These are phyloP conservation scores for Palythoa heliodiscus DNA, from an alignment of 92 coral and sea anemone species.

Conservation along the genomic window DNA sequence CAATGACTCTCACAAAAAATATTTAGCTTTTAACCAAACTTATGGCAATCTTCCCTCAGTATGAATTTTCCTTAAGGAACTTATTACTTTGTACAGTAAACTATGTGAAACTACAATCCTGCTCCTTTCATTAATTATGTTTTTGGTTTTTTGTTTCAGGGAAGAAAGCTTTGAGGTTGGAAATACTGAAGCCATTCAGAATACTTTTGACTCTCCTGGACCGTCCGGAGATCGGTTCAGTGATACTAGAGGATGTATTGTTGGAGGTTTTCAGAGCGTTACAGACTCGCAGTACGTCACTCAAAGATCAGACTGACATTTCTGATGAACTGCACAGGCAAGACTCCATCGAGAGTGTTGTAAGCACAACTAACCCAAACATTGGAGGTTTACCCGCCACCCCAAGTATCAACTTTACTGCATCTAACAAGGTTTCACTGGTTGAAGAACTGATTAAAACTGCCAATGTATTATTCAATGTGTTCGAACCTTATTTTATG, in stretches of 20 bases:
- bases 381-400: constrained; percentile 23
- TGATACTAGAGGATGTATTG: constrained; percentile 88
- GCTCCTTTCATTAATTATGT: too few species aligned
- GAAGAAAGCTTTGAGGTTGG: constrained; percentile 60
- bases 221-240: constrained; percentile 89
- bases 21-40: too few species aligned
- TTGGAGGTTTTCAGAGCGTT: constrained; percentile 86
- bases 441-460: constrained; percentile 89
- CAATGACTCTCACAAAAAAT: too few species aligned
- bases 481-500: constrained; percentile 98
- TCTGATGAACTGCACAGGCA: constrained; percentile 63
- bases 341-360: constrained; percentile 64
- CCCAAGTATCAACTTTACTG: constrained; percentile 9
- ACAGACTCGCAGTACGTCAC: constrained; percentile 63
- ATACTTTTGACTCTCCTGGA: constrained; percentile 86
- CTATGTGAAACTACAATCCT: too few species aligned
- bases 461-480: constrained; percentile 90
- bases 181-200: constrained; percentile 86
- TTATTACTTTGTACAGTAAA: too few species aligned
- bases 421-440: constrained; percentile 66
- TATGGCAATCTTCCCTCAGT: too few species aligned
- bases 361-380: constrained; percentile 22
- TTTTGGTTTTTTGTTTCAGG: not conserved
- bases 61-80: too few species aligned
- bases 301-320: constrained; percentile 55